Percentiles rank a stretch among this genome's conserved stretches.
These are phyloP conservation scores for Muscicapa striata DNA, from an alignment of 2,797 vertebrate species.

Conservation along the genomic window DNA sequence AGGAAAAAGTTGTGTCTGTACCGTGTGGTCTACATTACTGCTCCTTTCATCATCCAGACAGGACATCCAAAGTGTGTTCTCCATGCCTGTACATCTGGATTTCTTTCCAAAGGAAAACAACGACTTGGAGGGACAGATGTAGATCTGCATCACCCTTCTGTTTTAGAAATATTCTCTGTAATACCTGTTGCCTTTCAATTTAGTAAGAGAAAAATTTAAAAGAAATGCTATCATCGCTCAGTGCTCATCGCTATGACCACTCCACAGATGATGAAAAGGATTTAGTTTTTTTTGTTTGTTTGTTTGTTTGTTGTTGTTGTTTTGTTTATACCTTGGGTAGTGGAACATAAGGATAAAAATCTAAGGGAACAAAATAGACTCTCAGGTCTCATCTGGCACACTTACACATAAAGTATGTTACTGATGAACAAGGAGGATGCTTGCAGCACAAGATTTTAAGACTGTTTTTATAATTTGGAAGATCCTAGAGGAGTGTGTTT, in stretches of 20 bases:
- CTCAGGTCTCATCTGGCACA: background rate
- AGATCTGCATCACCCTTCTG: background rate
- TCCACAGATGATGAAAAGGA: background rate
- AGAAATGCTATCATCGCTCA: background rate
- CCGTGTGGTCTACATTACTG: background rate
- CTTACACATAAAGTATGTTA: background rate
- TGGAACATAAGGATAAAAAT: background rate
- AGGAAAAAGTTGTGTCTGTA: background rate
- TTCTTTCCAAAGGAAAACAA: background rate
- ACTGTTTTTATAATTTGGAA: background rate
- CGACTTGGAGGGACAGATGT: background rate
- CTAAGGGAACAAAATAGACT: background rate
- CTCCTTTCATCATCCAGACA: background rate
- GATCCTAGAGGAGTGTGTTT: background rate
- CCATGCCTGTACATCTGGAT: background rate
- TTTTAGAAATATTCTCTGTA: background rate
- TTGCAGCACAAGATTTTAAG: background rate
- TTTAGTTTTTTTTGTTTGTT: background rate
- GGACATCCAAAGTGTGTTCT: background rate
- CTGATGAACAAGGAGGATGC: background rate
- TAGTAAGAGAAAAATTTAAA: background rate
- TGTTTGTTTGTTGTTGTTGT: too few relatives aligned
- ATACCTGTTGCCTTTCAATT: background rate
- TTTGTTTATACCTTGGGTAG: background rate
- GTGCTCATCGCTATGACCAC: background rate